phyloP scores from a whole-genome alignment of 2,113 vertebrate genomes.

The Grammomys dolichurus region DNA sequence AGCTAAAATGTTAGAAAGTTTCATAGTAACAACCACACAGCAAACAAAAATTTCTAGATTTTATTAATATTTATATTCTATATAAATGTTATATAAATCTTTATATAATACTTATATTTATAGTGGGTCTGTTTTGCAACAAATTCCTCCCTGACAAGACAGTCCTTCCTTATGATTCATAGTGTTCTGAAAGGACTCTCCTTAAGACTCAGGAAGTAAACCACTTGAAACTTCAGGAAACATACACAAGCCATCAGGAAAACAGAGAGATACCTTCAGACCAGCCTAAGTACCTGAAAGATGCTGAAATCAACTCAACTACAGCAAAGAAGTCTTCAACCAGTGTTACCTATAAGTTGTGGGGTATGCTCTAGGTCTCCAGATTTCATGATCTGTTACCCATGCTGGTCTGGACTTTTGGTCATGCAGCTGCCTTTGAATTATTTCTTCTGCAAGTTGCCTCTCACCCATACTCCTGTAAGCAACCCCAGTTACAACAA shows the following conservation, averaged over 20 bases:
- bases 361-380: background rate
- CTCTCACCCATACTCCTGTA: background rate
- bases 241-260: background rate
- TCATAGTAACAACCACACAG: background rate
- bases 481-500: background rate
- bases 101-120: background rate
- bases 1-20: slow-evolving; percentile 38
- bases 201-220: background rate
- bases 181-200: background rate
- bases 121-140: background rate
- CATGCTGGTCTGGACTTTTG: background rate
- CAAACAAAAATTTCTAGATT: background rate
- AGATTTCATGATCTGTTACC: too few species aligned
- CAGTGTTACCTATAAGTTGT: background rate
- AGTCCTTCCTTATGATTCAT: background rate
- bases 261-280: background rate
- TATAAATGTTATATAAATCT: too few species aligned
- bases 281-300: background rate
- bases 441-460: background rate
- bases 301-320: background rate
- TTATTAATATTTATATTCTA: slow-evolving; percentile 28
- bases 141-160: background rate
- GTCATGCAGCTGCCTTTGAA: background rate
- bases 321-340: background rate
- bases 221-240: background rate